Conservation (phyloP, 2,888 invertebrate species). For the Diarsia dahlii region DNA sequence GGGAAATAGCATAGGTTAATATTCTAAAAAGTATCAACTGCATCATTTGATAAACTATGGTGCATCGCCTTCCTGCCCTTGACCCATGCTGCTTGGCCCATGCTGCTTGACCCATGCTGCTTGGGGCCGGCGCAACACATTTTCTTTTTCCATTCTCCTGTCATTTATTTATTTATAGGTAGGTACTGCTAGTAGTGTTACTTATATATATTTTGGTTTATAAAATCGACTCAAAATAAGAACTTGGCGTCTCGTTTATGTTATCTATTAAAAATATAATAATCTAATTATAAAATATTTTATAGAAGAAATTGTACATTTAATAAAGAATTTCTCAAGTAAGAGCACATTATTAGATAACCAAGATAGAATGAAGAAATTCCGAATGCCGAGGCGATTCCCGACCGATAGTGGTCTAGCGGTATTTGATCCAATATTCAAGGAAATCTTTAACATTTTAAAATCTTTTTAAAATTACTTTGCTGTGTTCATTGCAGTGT, state of each 20-base stretch:
- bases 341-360: constrained; percentile 48
- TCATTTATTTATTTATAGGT: background rate
- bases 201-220: no score
- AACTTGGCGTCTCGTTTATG: background rate
- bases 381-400: constrained; percentile 52
- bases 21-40: no score
- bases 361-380: constrained; percentile 53
- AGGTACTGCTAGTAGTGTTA: no score
- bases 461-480: constrained; percentile 24
- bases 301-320: constrained; percentile 4
- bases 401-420: constrained; percentile 43
- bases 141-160: no score
- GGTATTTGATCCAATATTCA: constrained; percentile 60
- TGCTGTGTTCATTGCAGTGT: constrained; percentile 24
- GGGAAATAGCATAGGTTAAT: no score
- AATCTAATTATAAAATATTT: background rate
- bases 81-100: no score
- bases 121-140: no score
- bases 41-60: no score
- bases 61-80: no score
- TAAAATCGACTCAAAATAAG: background rate
- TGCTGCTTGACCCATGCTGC: no score
- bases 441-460: constrained; percentile 45
- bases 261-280: background rate
- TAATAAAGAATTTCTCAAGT: constrained; percentile 27